Evolutionary conservation across 2,797 vertebrate species (phyloP), one percentile per base, ranked within the genome.

Genomic region (Carduelis carduelis): DNA sequence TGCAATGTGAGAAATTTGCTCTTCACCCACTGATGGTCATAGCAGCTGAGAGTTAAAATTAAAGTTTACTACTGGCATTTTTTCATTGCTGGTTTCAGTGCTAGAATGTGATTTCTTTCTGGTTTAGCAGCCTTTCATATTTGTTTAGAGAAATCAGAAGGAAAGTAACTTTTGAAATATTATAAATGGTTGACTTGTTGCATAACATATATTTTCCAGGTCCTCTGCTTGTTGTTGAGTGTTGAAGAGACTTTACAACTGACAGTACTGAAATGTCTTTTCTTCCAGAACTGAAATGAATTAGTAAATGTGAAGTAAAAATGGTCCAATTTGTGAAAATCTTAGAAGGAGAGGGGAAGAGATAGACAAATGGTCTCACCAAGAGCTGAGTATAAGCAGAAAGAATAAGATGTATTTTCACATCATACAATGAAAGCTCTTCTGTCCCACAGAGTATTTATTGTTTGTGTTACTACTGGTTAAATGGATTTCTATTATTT

Each of bases 211-310:
- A 56, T 86, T 95, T 96, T 94, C 68, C 43, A 75, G 64, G 11
- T 34, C 24, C 19, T 86, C 81, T 77, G 57, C 65, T 80, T 80
- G 20, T 70, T 93, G 37, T 86, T 95, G 75, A 82, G 76, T 57
- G 70, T 59, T 63, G 68, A 91, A 93, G 78, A 86, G 82, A 50
- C 32, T 52, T 35, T 87, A 56, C 27, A 86, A 88, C 74, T 64
- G 85, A 59, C 23, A 41, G 68, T 92, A 52, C 21, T 39, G 37
- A 39, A 39, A 39, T 89, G n/a, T 77, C 89, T 96, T 46, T 95
- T 96, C 43, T 92, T 96, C 81, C 37, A 90, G 93, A 94, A 97
- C 90, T 46, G 93, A 94, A 96, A 79, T 47, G 32, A 86, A 59
- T 87, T 87, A 91, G 49, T 85, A 94, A 49, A 66, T 88, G 66